Base-by-base conservation (phyloP, 2,888 invertebrate species). In the Drosophila melanosoma region DNA sequence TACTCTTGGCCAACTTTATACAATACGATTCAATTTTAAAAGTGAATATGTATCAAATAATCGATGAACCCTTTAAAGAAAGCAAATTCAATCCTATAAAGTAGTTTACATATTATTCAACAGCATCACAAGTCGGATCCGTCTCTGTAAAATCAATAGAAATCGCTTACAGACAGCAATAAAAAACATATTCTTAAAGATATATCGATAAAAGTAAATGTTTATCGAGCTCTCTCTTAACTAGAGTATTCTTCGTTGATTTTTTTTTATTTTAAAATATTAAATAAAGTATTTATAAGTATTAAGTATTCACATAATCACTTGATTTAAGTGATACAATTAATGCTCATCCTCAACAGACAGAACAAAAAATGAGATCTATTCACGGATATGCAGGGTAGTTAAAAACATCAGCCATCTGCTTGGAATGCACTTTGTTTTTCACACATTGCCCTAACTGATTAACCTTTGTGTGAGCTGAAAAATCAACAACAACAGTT, bases 391-490 rank as follows among this genome's bases (percentile, higher is more conserved):
- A 10, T 26, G 23, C 45, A 20, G 45, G 33, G 45, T 48, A 58
- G 33, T 26, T 29, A 8, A 38, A 49, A 38, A 29, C 54, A 64
- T 32, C 66, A 67, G 45, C 52, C 66, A 73, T 58, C 66, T 62
- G 76, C 60, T 53, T 33, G 78, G 82, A 90, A 90, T 90, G 83
- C 90, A 90, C 87, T 90, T 90, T 88, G 90, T 90, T 91, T 90
- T 91, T 91, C 91, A 91, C 91, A 91, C 91, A 91, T 90, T 81
- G 82, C 81, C 80, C 78, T 74, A 83, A 85, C 87, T 90, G 87
- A 89, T 91, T 88, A 90, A 90, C 87, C 90, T 87, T 90, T 88
- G 88, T 85, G 81, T 86, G 75, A 87, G 81, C 86, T 83, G 74
- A 45, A 87, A 86, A 74, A 82, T 79, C 73, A 86, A 79, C 65